Percentiles rank a stretch among this genome's conserved stretches.
Conservation (phyloP, 2,888 invertebrate species). For the Eubasilissa splendida region DNA sequence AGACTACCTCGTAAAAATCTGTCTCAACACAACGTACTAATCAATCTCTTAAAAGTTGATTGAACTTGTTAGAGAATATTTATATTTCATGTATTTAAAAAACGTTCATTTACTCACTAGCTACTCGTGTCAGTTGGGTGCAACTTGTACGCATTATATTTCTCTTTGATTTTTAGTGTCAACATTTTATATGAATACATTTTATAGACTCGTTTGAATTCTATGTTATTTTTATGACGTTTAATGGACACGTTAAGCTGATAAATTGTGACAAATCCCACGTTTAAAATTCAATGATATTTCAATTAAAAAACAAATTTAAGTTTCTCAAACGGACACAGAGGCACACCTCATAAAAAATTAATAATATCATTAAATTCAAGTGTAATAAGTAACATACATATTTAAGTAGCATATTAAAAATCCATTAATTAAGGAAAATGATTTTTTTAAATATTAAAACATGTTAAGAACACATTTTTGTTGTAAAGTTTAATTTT, state of each 20-base stretch:
- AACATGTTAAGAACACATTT: too few relatives aligned
- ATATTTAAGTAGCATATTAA: too few relatives aligned
- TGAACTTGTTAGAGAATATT: conserved; percentile 35
- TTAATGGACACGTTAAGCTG: conserved; percentile 40
- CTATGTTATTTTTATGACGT: conserved; percentile 30
- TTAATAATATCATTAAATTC: conserved; percentile 29
- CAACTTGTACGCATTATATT: conserved; percentile 17
- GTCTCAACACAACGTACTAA: conserved; percentile 51
- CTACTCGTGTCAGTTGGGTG: background rate
- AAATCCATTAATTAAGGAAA: too few relatives aligned
- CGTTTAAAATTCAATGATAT: conserved; percentile 45
- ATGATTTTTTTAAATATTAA: too few relatives aligned
- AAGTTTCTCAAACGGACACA: conserved; percentile 17
- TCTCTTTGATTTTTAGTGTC: background rate
- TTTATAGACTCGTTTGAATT: conserved; percentile 18
- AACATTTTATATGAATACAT: background rate
- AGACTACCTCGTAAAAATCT: conserved; percentile 51
- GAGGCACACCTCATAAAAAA: conserved; percentile 32
- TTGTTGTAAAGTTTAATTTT: too few relatives aligned
- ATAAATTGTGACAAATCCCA: conserved; percentile 49
- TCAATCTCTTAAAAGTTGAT: conserved; percentile 52
- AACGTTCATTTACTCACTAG: conserved; percentile 38
- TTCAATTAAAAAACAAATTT: conserved; percentile 39
- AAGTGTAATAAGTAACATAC: background rate
- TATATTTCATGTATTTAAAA: conserved; percentile 22